A percentile compares a stretch with the other conserved stretches of the same genome.
Conservation (phyloP, 2,888 invertebrate species). For the Schizotus pectinicornis region DNA sequence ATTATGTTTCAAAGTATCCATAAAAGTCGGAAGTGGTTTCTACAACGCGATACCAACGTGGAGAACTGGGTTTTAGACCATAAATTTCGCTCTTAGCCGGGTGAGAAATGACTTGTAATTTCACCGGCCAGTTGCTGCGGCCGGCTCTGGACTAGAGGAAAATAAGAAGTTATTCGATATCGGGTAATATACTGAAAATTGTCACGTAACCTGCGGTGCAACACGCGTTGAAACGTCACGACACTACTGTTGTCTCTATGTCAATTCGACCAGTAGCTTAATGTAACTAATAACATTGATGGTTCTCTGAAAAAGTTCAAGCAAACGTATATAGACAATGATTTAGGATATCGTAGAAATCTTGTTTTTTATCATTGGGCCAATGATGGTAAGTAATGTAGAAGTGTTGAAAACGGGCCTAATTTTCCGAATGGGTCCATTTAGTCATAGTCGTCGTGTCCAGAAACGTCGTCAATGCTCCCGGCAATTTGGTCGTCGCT, state of each 20-base stretch:
- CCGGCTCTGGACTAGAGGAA: conserved; percentile 34
- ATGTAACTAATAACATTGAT: no score
- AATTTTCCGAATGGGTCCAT: no score
- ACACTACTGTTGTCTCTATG: no score
- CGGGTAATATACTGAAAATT: conserved; percentile 34
- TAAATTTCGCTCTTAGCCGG: conserved; percentile 21
- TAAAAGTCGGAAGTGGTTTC: conserved; percentile 43
- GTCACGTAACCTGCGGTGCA: conserved; percentile 33
- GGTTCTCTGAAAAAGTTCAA: no score
- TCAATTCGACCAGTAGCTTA: no score
- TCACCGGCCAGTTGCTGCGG: conserved; percentile 2
- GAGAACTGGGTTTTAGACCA: conserved; percentile 28
- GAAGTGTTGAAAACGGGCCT: no score
- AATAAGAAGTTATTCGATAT: conserved; percentile 39
- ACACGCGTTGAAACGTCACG: no score
- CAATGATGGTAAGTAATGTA: no score
- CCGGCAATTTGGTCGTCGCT: conserved; percentile 18
- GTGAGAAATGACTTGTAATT: conserved; percentile 18
- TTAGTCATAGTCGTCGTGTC: not conserved
- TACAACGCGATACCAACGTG: conserved; percentile 39
- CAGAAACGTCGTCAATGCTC: conserved; percentile 1
- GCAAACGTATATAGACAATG: no score
- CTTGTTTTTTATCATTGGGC: no score
- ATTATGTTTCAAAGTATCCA: conserved; percentile 37
- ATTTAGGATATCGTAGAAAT: no score